phyloP scores from a whole-genome alignment of 2,113 vertebrate species.

The Athene cunicularia region DNA sequence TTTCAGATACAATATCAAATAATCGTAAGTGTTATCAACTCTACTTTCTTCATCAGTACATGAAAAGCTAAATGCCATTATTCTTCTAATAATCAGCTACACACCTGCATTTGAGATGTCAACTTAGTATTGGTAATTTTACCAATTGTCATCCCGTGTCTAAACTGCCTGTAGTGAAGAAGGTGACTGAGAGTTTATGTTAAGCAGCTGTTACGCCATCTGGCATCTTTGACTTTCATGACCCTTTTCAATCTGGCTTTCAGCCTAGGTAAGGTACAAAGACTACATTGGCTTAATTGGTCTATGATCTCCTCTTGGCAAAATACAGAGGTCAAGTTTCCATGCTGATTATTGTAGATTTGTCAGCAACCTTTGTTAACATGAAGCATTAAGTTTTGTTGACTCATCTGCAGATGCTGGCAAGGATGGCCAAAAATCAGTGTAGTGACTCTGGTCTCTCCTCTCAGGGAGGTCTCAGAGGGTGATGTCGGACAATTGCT shows the following conservation, averaged over 20 bases:
- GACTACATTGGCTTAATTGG: constrained; percentile 44
- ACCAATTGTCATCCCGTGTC: not conserved
- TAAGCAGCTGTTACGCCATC: constrained; percentile 62
- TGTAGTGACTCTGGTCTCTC: not conserved
- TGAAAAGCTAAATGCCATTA: not conserved
- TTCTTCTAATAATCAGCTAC: not conserved
- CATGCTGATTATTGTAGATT: constrained; percentile 23
- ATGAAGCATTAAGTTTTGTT: constrained; percentile 11
- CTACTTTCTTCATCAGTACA: not conserved
- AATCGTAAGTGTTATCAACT: not conserved
- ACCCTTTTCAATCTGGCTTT: constrained; percentile 57
- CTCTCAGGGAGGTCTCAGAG: not conserved
- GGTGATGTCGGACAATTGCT: constrained; percentile 42
- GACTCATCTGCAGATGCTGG: constrained; percentile 1
- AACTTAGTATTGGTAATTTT: not conserved
- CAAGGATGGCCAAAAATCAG: not conserved
- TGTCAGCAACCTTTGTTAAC: constrained; percentile 34
- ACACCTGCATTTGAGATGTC: not conserved
- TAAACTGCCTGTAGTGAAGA: not conserved
- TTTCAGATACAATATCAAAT: not conserved
- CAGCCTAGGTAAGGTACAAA: constrained; percentile 43
- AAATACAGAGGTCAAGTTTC: constrained; percentile 49
- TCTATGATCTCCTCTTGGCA: constrained; percentile 42
- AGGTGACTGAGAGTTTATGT: constrained; percentile 56
- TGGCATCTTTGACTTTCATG: constrained; percentile 39